Percentiles rank a stretch among this genome's conserved stretches.
Conservation (phyloP, 2,113 vertebrate species). For the Passer domesticus region DNA sequence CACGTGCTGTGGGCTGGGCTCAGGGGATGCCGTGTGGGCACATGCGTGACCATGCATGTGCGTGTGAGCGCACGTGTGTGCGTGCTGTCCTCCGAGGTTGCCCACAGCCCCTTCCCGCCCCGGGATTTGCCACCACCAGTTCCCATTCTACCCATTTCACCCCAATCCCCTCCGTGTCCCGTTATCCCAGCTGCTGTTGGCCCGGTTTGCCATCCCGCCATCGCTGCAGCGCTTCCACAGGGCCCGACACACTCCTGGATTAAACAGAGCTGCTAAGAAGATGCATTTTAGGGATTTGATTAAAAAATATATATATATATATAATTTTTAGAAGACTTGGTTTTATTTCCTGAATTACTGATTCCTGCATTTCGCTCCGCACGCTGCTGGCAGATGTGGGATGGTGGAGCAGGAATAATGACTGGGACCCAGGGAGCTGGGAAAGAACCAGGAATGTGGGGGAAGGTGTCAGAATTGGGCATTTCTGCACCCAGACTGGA, state of each 20-base stretch:
- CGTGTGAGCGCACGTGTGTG: background rate
- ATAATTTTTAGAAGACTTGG: background rate
- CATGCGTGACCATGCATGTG: rapidly evolving
- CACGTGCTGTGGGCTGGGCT: background rate
- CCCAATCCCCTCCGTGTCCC: background rate
- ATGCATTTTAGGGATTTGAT: background rate
- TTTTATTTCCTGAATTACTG: background rate
- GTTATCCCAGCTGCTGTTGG: background rate
- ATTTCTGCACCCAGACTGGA: background rate
- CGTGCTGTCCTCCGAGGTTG: background rate
- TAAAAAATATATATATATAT: too few species aligned
- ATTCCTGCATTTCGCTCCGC: background rate
- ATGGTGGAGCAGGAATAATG: background rate
- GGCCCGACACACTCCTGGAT: background rate
- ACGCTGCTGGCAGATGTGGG: background rate
- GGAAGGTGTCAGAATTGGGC: background rate
- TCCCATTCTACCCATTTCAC: background rate
- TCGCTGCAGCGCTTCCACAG: background rate
- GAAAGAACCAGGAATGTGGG: background rate
- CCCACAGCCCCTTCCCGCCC: background rate
- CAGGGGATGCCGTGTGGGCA: rapidly evolving
- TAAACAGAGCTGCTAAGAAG: background rate
- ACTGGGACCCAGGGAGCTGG: rapidly evolving
- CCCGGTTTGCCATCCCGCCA: too few species aligned
- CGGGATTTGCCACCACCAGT: background rate